Evolutionary conservation across 2,797 vertebrate genomes (phyloP), one percentile per base, ranked within the genome.

Genomic region (Cyprinodon diabolis): DNA sequence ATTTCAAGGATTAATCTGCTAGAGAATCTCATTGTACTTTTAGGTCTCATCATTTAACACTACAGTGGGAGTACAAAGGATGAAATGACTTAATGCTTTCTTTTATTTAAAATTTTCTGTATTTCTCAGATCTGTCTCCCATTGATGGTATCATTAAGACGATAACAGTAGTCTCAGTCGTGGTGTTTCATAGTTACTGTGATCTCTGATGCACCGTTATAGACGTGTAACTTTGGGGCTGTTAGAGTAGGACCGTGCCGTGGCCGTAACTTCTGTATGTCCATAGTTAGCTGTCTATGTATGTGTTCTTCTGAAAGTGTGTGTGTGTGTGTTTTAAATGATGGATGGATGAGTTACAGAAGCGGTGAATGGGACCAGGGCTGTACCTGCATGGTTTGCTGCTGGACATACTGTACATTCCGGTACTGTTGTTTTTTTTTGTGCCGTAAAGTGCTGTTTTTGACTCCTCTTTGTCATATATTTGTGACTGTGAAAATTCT

Each of bases 381-480:
- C n/a, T 89, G 78, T 71, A 77, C 81, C 68, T 88, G 90, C 88
- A 90, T 90, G 84, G 80, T 87, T 86, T 87, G 75, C 81, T 77
- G 86, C 77, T 86, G 82, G 77, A 90, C 89, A 91, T 91, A 88
- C 86, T 91, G 62, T 90, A 92, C 91, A 93, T 92, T 92, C 91
- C 88, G 72, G 91, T 92, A 81, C 88, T 91, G 92, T 94, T 91
- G 85, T 69, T 87, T 88, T 89, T 88, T 87, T 88, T 89, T 88
- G 93, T 94, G 91, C 90, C 66, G 92, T 94, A 78, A 91, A 94
- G 91, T 94, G 90, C 89, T 91, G 90, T 92, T 92, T 92, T 91
- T 84, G 83, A 92, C 71, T 88, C 83, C 82, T 87, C 75, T 91
- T 89, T 91, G 86, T 90, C 83, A 89, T 74, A 89, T 81, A 89